Evolutionary conservation across 2,113 vertebrate genomes (phyloP), one percentile per base, ranked within the genome.

Genomic region (Verasper variegatus): DNA sequence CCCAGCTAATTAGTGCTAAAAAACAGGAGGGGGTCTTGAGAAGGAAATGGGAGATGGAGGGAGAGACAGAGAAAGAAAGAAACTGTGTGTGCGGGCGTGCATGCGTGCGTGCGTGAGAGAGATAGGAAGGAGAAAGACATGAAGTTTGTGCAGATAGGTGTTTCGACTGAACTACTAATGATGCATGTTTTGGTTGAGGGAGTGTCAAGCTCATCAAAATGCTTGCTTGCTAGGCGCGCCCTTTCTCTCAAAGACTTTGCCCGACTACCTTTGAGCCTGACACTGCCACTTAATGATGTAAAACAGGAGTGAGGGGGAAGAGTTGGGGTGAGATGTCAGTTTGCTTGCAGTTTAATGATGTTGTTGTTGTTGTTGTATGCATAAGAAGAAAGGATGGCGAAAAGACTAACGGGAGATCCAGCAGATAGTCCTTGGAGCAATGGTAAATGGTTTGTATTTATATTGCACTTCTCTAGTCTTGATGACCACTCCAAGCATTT

Each of bases 151-250:
- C 24, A 74, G 80, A 81, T 85, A 92, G 92, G 92, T 93, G 86
- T 90, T 92, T 92, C 37, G 72, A 89, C 90, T 90, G 92, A 94
- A 93, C 90, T 93, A 89, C 92, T 95, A 95, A 95, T 95, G 94
- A 95, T 92, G 89, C 92, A 84, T 93, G 93, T 94, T 94, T 93
- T 83, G 90, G 94, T 93, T 92, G 92, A 94, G 80, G 82, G 87
- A 91, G 90, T 91, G 94, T 92, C 91, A 89, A 86, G 86, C 93
- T 91, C 92, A 91, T 94, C 94, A 94, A 93, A 94, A 88, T 63
- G 66, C 82, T 68, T 40, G 79, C 84, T 82, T 31, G 6, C 31
- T 31, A 31, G 31, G 31, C 31, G 31, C 6, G 31, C 31, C 31
- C 31, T 31, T 68, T 15, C 80, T 85, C 88, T 92, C 90, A 85